A percentile compares a stretch with the other conserved stretches of the same genome.
phyloP scores from a whole-genome alignment of 2,113 vertebrate genomes.

The Xiphophorus maculatus region DNA sequence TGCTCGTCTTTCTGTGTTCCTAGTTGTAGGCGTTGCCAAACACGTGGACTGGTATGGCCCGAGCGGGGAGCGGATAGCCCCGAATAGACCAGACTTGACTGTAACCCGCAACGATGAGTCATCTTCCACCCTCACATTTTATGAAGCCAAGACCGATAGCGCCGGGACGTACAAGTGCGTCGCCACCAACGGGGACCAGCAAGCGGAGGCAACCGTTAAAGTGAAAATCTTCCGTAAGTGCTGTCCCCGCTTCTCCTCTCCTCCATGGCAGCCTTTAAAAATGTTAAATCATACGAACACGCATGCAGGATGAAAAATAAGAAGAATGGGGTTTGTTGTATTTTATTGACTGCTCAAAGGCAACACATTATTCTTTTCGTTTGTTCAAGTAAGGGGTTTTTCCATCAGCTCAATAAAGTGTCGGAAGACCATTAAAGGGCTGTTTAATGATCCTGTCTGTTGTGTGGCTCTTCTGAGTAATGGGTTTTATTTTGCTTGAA shows the following conservation, averaged over 20 bases:
- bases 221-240: constrained; percentile 96
- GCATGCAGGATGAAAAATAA: constrained; percentile 17
- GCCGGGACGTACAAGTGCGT: constrained; percentile 96
- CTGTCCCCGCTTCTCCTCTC: background rate
- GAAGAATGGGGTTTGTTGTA: constrained; percentile 40
- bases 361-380: constrained; percentile 65
- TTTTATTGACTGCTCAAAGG: constrained; percentile 74
- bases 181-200: constrained; percentile 84
- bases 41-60: constrained; percentile 97
- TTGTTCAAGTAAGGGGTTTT: constrained; percentile 74
- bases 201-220: constrained; percentile 90
- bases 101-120: constrained; percentile 89
- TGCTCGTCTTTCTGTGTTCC: constrained; percentile 31
- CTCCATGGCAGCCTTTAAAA: background rate
- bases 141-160: constrained; percentile 89
- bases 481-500: constrained; percentile 72
- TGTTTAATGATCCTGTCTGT: constrained; percentile 78
- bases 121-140: constrained; percentile 94
- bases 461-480: constrained; percentile 72
- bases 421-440: constrained; percentile 72
- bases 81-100: constrained; percentile 89
- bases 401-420: constrained; percentile 76
- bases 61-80: constrained; percentile 87
- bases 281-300: constrained; percentile 23
- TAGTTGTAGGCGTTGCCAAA: constrained; percentile 88